A percentile compares a stretch with the other conserved stretches of the same genome.
These are phyloP conservation scores for Hylaeus volcanicus DNA, from an alignment of 1,140 invertebrate species.

Conservation along the genomic window DNA sequence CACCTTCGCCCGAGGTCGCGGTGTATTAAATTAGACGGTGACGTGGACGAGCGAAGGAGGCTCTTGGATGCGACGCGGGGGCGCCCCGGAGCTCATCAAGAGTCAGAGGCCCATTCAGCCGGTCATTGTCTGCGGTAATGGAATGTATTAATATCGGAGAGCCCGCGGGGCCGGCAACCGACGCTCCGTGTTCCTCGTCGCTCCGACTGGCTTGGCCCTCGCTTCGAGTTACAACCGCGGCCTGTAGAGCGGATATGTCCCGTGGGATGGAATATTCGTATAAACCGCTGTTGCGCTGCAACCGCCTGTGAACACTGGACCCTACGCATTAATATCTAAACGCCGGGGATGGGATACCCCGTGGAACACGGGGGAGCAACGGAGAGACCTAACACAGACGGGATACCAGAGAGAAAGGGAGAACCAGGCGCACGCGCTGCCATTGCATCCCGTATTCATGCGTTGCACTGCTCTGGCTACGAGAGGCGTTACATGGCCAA, in stretches of 20 bases:
- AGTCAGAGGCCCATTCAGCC: constrained; percentile 76
- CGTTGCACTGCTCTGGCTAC: constrained; percentile 49
- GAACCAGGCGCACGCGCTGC: constrained; percentile 29
- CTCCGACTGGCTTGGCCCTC: not conserved
- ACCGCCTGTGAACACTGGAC: constrained; percentile 57
- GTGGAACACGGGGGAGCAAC: no score
- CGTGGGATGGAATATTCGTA: constrained; percentile 66
- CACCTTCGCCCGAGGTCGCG: constrained; percentile 48
- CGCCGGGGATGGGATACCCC: constrained; percentile 17
- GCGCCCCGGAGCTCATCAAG: constrained; percentile 73
- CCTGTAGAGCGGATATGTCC: constrained; percentile 57
- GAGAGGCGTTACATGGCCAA: constrained; percentile 51
- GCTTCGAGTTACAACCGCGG: constrained; percentile 57
- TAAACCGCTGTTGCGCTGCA: constrained; percentile 62
- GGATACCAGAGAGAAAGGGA: not conserved
- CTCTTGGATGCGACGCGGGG: constrained; percentile 56
- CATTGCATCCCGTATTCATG: constrained; percentile 60
- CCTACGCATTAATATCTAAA: constrained; percentile 66
- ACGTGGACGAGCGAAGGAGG: constrained; percentile 68
- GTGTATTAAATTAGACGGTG: constrained; percentile 79
- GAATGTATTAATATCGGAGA: constrained; percentile 80
- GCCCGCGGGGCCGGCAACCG: constrained; percentile 55
- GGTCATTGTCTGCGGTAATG: constrained; percentile 79
- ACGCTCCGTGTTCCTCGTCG: constrained; percentile 35
- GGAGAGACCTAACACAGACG: constrained; percentile 2